Evolutionary conservation across 2,888 invertebrate species (phyloP).

Genomic region (Ypsolopha sequella): DNA sequence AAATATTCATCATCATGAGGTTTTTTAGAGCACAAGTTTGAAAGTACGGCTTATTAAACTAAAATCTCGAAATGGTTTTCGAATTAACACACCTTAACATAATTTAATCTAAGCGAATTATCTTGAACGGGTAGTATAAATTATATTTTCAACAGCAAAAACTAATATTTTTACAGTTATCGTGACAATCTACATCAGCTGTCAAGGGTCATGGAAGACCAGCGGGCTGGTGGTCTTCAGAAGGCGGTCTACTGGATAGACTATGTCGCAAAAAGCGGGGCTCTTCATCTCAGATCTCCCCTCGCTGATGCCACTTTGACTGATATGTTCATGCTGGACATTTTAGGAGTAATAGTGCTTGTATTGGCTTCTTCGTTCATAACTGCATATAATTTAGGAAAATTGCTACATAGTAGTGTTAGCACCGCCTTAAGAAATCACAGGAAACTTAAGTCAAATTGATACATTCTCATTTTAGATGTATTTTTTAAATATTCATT

Average conservation of each 20-base stretch:
- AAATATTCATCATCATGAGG: too few relatives aligned
- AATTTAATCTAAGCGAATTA: too few relatives aligned
- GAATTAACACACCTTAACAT: too few relatives aligned
- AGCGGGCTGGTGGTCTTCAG: constrained; percentile 2
- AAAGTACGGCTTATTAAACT: too few relatives aligned
- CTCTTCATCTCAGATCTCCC: constrained; percentile 1
- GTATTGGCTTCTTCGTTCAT: not conserved
- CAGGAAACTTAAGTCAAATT: not conserved
- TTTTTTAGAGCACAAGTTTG: too few relatives aligned
- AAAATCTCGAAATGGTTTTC: too few relatives aligned
- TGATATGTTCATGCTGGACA: constrained; percentile 1
- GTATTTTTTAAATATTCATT: too few relatives aligned
- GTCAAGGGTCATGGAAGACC: not conserved
- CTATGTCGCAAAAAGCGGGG: not conserved
- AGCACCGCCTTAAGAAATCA: not conserved
- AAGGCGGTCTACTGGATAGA: constrained; percentile 4
- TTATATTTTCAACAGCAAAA: not conserved
- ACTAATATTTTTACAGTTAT: not conserved
- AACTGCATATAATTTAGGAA: not conserved
- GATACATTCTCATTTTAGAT: not conserved
- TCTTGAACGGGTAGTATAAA: too few relatives aligned
- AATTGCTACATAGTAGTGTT: not conserved
- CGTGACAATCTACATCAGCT: not conserved
- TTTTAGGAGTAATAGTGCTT: not conserved
- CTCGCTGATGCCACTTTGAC: not conserved